A percentile compares a stretch with the other conserved stretches of the same genome.
Evolutionary conservation across 1,140 invertebrate species (phyloP).

Genomic region (Saccostrea glomerata): DNA sequence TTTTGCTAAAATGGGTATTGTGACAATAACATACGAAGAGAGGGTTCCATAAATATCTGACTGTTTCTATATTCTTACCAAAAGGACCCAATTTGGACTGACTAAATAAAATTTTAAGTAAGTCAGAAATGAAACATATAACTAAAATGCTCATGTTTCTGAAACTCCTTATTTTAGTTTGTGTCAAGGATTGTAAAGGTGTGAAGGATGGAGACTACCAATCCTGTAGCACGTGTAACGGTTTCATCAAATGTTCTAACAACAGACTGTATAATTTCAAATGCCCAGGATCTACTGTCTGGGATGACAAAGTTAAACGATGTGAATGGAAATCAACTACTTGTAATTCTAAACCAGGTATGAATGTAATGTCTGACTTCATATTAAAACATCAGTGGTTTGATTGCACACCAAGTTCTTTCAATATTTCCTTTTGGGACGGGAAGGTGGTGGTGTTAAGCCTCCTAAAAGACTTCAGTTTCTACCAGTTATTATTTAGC

Average conservation of each 20-base stretch:
- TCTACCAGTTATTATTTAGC: too few relatives aligned
- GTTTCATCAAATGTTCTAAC: not conserved
- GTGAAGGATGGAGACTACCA: not conserved
- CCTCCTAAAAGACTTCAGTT: too few relatives aligned
- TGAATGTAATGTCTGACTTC: not conserved
- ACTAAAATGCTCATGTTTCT: not conserved
- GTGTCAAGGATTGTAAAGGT: not conserved
- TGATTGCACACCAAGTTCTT: not conserved
- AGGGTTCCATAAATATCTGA: too few relatives aligned
- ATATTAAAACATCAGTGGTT: too few relatives aligned
- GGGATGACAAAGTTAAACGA: constrained; percentile 21
- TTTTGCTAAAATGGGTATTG: too few relatives aligned
- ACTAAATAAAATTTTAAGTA: too few relatives aligned
- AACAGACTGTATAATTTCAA: not conserved
- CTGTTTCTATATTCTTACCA: too few relatives aligned
- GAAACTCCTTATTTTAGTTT: not conserved
- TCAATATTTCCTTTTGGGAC: too few relatives aligned
- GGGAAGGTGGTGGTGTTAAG: too few relatives aligned
- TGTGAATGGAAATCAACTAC: constrained; percentile 38
- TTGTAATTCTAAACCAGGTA: not conserved
- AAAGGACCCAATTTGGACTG: too few relatives aligned
- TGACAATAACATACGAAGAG: too few relatives aligned
- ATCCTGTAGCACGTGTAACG: not conserved
- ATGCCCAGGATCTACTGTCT: constrained; percentile 1
- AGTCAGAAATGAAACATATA: not conserved